Evolutionary conservation across 2,888 invertebrate genomes (phyloP), one percentile per base, ranked within the genome.

Genomic region (Sialis fuliginosa): DNA sequence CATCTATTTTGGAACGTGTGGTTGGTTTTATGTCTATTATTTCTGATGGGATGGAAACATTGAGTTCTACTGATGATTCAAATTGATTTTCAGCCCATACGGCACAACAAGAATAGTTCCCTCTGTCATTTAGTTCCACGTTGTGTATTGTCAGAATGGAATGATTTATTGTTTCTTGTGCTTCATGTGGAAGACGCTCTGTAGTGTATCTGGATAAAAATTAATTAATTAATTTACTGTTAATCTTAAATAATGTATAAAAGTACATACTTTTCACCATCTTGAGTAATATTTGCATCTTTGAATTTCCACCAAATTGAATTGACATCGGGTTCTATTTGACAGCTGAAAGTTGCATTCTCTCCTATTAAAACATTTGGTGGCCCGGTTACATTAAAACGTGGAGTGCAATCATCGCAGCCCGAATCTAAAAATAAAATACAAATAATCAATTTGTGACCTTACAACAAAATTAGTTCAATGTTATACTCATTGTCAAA

Each of bases 101-200:
- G 13, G 69, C 69, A 55, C 66, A 67, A 56, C 79, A 80, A 1
- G 70, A 70, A 55, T 77, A 79, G 56, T 71, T 70, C 30, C 78
- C 79, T 44, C 67, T 67, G 58, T 79, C 77, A 46, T 67, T 64
- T 48, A 73, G 65, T 54, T 68, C 69, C 22, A 75, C 67, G 54
- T 69, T 65, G 39, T 66, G 60, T 51, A 79, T 69, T 49, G 69
- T 68, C 42, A 78, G 60, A 49, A 69, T 70, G 45, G 64, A 69
- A 45, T 64, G 61, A 53, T 63, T 63, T 51, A 58, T 61, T 48
- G 63, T 64, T 34, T 62, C 63, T 41, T 62, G 61, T 50, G 62
- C 62, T 48, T 49, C 54, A 42, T 34, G 49, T 46, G 54, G 39
- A 33, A 35, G 47, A 34, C 52, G 22, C 22, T 8, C 39, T 33